These are phyloP conservation scores for Coreoperca whiteheadi DNA, from an alignment of 2,113 vertebrate genomes.

Conservation along the genomic window DNA sequence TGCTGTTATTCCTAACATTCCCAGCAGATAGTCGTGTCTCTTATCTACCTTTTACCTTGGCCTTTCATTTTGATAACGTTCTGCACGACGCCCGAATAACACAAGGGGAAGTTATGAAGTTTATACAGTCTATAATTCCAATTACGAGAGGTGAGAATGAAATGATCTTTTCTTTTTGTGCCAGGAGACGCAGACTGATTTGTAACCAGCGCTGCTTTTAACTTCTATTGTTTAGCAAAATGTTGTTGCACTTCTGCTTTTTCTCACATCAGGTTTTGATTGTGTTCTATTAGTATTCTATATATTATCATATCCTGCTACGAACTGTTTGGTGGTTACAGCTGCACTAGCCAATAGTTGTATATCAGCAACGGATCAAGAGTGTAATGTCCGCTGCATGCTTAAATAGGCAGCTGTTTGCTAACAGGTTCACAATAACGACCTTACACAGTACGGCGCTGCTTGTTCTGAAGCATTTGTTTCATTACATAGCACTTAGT, in stretches of 20 bases:
- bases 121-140: neutral
- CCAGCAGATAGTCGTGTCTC: neutral
- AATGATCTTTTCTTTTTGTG: neutral
- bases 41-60: conserved; percentile 1
- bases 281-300: too few species aligned
- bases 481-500: too few species aligned
- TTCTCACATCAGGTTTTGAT: neutral
- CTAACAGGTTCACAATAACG: too few species aligned
- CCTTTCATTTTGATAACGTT: neutral
- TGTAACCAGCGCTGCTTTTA: neutral
- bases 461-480: too few species aligned
- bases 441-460: too few species aligned
- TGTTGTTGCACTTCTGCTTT: neutral
- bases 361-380: too few species aligned
- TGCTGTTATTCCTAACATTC: neutral
- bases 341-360: too few species aligned
- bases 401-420: too few species aligned
- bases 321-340: too few species aligned
- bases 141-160: neutral
- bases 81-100: neutral
- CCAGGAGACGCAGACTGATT: too few species aligned
- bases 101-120: neutral
- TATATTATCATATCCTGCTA: too few species aligned
- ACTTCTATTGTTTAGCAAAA: neutral
- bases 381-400: too few species aligned